A percentile compares a stretch with the other conserved stretches of the same genome.
phyloP scores from a whole-genome alignment of 1,140 invertebrate species.

The Ectropis grisescens region DNA sequence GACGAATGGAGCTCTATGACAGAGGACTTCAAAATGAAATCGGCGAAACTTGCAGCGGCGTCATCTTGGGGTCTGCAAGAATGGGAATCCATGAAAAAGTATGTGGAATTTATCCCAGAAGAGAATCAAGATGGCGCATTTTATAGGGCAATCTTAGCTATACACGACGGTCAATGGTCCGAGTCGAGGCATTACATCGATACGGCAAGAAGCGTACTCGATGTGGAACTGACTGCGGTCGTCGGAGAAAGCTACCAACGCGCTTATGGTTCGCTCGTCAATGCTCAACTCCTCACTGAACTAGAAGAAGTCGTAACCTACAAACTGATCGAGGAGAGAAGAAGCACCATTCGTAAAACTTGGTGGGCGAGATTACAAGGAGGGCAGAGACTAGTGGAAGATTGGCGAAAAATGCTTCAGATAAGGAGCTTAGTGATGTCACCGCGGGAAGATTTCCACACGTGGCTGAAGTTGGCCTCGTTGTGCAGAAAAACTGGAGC shows the following conservation, averaged over 20 bases:
- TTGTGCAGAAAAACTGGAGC: conserved; percentile 95
- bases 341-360: conserved; percentile 87
- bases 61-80: conserved; percentile 95
- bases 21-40: conserved; percentile 81
- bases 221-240: conserved; percentile 97
- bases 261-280: conserved; percentile 97
- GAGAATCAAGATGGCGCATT: conserved; percentile 95
- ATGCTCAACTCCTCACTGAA: conserved; percentile 96
- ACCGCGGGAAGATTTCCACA: conserved; percentile 94
- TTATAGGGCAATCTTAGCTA: conserved; percentile 93
- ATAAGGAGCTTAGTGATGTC: conserved; percentile 93
- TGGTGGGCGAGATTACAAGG: conserved; percentile 97
- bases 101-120: conserved; percentile 86
- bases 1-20: conserved; percentile 80
- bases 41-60: conserved; percentile 92
- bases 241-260: conserved; percentile 97
- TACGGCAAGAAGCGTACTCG: conserved; percentile 91
- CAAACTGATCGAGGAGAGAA: conserved; percentile 90
- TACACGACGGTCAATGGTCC: conserved; percentile 89
- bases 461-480: conserved; percentile 98
- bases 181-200: conserved; percentile 86
- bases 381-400: conserved; percentile 94
- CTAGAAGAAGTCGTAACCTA: conserved; percentile 98
- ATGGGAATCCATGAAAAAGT: conserved; percentile 94
- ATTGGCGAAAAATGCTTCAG: conserved; percentile 98